These are phyloP conservation scores for Aethina tumida DNA, from an alignment of 1,140 invertebrate genomes.

Conservation along the genomic window DNA sequence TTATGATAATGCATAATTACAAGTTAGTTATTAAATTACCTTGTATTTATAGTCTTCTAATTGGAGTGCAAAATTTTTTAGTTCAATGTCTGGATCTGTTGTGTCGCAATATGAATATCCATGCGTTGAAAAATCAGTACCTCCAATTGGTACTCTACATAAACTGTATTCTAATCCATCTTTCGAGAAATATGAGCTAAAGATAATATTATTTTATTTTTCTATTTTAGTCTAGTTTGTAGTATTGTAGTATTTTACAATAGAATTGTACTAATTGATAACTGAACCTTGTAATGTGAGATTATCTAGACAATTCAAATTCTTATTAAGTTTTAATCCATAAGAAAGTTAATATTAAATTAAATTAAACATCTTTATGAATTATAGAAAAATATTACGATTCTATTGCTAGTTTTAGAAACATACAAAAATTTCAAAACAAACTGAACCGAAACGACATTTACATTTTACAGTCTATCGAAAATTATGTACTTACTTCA, in stretches of 20 bases:
- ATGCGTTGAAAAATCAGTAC: conserved; percentile 66
- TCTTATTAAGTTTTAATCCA: too few relatives aligned
- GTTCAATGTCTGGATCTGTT: conserved; percentile 20
- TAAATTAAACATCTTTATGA: not conserved
- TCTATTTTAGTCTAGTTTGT: too few relatives aligned
- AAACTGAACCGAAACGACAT: too few relatives aligned
- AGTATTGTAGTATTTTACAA: too few relatives aligned
- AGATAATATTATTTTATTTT: conserved; percentile 1
- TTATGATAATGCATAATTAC: not conserved
- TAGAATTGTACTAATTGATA: too few relatives aligned
- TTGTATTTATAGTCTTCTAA: conserved; percentile 38
- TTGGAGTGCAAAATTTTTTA: conserved; percentile 34
- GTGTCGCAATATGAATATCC: conserved; percentile 60
- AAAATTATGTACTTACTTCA: conserved; percentile 9
- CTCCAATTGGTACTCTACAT: conserved; percentile 69
- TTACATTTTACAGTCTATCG: not conserved
- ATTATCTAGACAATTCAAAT: too few relatives aligned
- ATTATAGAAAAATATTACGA: not conserved
- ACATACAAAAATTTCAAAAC: not conserved
- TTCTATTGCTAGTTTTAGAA: not conserved
- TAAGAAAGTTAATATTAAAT: not conserved
- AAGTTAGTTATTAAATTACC: conserved; percentile 11
- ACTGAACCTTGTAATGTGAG: too few relatives aligned
- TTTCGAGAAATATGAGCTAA: conserved; percentile 39
- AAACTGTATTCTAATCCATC: conserved; percentile 66